phyloP scores from a whole-genome alignment of 2,888 invertebrate genomes.

The Orthosia gothica region DNA sequence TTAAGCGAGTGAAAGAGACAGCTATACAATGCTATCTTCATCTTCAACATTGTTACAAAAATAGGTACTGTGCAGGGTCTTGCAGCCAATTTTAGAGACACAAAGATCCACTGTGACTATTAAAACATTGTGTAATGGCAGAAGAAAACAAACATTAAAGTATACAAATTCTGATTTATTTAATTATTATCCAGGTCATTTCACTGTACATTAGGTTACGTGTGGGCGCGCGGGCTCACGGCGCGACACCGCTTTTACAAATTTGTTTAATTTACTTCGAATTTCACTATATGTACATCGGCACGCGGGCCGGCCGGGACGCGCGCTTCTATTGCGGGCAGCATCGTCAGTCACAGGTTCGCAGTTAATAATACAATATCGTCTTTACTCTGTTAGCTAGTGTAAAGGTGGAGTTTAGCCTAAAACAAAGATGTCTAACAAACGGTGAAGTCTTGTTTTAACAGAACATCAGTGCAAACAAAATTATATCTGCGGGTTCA shows the following conservation, averaged over 20 bases:
- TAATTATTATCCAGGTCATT: slow-evolving; percentile 76
- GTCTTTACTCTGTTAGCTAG: slow-evolving; percentile 42
- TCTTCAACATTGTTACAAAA: too few species aligned
- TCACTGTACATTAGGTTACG: slow-evolving; percentile 79
- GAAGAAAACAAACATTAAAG: slow-evolving; percentile 79
- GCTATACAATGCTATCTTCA: too few species aligned
- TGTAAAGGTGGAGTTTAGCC: slow-evolving; percentile 43
- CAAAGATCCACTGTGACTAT: too few species aligned
- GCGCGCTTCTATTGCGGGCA: slow-evolving; percentile 60
- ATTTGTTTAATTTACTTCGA: slow-evolving; percentile 71
- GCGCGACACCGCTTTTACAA: slow-evolving; percentile 65
- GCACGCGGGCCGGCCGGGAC: slow-evolving; percentile 72
- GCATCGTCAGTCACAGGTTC: slow-evolving; percentile 50
- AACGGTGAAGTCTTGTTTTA: slow-evolving; percentile 18
- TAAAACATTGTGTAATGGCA: not conserved
- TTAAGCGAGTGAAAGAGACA: too few species aligned
- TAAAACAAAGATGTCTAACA: slow-evolving; percentile 41
- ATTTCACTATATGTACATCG: slow-evolving; percentile 84
- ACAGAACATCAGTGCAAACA: slow-evolving; percentile 37
- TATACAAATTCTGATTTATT: slow-evolving; percentile 89
- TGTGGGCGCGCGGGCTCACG: slow-evolving; percentile 70
- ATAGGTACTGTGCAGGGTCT: too few species aligned
- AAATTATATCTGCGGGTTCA: slow-evolving; percentile 36
- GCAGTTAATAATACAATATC: slow-evolving; percentile 57
- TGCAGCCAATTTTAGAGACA: too few species aligned